phyloP scores from a whole-genome alignment of 1,140 invertebrate species.

The Saccostrea cuccullata region DNA sequence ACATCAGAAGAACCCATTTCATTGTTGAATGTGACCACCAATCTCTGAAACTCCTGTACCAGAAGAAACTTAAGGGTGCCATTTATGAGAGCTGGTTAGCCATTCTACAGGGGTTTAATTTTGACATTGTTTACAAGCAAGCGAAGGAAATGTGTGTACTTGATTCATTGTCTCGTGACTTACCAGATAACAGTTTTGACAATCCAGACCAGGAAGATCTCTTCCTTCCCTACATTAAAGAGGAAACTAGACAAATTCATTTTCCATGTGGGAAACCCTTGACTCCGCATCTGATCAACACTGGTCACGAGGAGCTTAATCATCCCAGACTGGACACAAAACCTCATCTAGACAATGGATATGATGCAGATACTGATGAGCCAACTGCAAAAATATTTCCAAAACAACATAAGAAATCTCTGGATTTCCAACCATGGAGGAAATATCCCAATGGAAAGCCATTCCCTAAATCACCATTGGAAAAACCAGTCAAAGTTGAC shows the following conservation, averaged over 20 bases:
- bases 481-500: background rate
- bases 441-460: background rate
- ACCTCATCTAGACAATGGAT: background rate
- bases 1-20: slow-evolving; percentile 43
- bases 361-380: slow-evolving; percentile 35
- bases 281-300: background rate
- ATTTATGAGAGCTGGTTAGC: slow-evolving; percentile 58
- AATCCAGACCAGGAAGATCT: slow-evolving; percentile 15
- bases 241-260: background rate
- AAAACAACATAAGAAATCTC: too few species aligned
- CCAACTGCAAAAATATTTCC: background rate
- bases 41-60: slow-evolving; percentile 45
- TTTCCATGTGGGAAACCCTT: background rate
- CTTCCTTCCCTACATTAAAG: slow-evolving; percentile 32
- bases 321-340: background rate
- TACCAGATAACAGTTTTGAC: background rate
- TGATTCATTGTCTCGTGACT: slow-evolving; percentile 3
- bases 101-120: slow-evolving; percentile 48
- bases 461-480: background rate
- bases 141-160: slow-evolving; percentile 8
- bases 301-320: background rate
- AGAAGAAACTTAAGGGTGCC: slow-evolving; percentile 51
- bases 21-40: slow-evolving; percentile 51
- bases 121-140: slow-evolving; percentile 33
- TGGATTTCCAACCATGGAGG: background rate